Base-by-base conservation (phyloP, 2,888 invertebrate genomes). In the Lampropteryx suffumata region DNA sequence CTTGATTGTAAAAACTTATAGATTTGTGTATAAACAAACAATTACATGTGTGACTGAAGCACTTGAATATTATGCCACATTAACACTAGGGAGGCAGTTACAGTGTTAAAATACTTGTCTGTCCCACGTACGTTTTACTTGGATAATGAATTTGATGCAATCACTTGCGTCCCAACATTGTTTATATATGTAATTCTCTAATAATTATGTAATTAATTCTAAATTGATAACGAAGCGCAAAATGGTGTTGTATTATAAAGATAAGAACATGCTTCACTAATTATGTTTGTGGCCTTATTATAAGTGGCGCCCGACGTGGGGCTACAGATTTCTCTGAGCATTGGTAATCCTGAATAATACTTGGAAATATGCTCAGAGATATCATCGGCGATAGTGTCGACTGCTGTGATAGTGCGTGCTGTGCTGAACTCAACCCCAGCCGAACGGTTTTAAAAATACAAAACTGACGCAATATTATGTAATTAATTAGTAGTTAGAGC, bases 241-340 rank as follows among this genome's bases (percentile, higher is more conserved):
- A 71, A 66, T 68, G 68, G 69, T 76, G 73, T 81, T 76, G 69
- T 73, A 69, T 77, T 76, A 61, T 62, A 72, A 40, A 71, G 69
- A 76, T 54, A 59, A 69, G 67, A 67, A 72, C 69, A 73, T 77
- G 86, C 86, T 88, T 86, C 78, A 76, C 71, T 75, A 70, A 76
- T 80, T 86, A 84, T 82, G 75, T 89, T 88, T 82, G 90, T 89
- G 90, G 90, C 90, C 90, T 90, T 90, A 89, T 76, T 70, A 68
- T 75, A 78, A 74, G 76, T 79, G 84, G 84, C 80, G 79, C 82
- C 85, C 82, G 55, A 58, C 63, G 61, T 67, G 81, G 83, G 80
- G 80, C 81, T 73, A 64, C 76, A 55, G 59, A 67, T 69, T 77
- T 68, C 67, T 71, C 74, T 73, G 55, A 64, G 55, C 65, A 57